A percentile compares a stretch with the other conserved stretches of the same genome.
These are phyloP conservation scores for Pemphredon lugubris DNA, from an alignment of 2,888 invertebrate species.

Conservation along the genomic window DNA sequence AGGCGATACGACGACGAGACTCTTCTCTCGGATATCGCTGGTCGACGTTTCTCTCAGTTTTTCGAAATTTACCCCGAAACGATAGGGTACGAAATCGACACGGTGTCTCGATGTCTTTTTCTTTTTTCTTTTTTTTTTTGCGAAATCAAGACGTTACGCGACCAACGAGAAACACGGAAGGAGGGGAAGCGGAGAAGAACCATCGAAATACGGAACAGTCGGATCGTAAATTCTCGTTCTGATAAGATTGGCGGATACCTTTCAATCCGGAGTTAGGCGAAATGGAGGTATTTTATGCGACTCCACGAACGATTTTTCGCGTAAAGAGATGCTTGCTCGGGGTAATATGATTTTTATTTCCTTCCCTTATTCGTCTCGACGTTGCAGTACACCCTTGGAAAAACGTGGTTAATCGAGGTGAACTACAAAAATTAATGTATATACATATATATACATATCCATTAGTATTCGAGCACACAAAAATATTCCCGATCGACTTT, in stretches of 20 bases:
- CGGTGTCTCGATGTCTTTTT: neutral
- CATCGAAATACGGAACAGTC: neutral
- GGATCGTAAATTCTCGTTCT: constrained; percentile 38
- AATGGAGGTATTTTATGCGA: constrained; percentile 6
- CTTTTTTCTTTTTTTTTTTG: neutral
- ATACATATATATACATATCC: no score
- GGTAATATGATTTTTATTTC: no score
- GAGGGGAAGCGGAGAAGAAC: neutral
- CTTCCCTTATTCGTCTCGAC: no score
- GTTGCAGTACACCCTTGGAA: no score
- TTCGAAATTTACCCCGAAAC: neutral
- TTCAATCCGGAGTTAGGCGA: constrained; percentile 12
- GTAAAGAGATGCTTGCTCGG: no score
- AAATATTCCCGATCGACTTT: no score
- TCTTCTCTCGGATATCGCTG: constrained; percentile 24
- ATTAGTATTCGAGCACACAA: no score
- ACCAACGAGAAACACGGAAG: neutral
- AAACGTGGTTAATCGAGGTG: no score
- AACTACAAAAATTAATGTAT: no score
- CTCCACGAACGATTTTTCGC: no score
- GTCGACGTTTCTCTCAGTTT: neutral
- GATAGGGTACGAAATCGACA: neutral
- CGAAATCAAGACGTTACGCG: constrained; percentile 15
- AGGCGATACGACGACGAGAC: constrained; percentile 29
- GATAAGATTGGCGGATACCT: constrained; percentile 28